Evolutionary conservation across 2,888 invertebrate species (phyloP).

Genomic region (Andrena dorsata): DNA sequence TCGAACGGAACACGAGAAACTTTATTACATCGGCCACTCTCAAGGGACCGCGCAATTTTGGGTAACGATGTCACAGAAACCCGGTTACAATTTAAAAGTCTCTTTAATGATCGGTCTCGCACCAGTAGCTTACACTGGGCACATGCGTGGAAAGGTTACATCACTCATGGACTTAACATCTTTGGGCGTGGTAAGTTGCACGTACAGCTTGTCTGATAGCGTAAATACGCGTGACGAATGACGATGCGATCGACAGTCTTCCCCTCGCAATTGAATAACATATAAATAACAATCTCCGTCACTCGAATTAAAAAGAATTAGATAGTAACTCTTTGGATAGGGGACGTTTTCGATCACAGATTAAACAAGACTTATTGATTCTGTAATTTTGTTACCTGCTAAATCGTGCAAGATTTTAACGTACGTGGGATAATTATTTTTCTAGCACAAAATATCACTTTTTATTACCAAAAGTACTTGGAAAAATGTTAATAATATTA

Average conservation of each 20-base stretch:
- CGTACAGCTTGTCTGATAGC: neutral
- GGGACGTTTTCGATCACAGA: no score
- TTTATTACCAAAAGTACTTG: no score
- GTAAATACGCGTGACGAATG: neutral
- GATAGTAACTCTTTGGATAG: no score
- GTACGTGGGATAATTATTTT: no score
- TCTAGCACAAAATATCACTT: no score
- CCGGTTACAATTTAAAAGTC: slow-evolving; percentile 81
- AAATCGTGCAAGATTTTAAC: no score
- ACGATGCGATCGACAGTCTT: neutral
- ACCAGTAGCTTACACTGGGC: slow-evolving; percentile 82
- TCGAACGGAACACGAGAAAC: slow-evolving; percentile 81
- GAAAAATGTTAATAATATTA: no score
- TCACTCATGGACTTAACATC: slow-evolving; percentile 81
- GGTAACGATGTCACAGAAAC: slow-evolving; percentile 81
- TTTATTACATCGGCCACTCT: slow-evolving; percentile 87
- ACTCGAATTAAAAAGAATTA: no score
- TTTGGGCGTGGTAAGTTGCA: slow-evolving; percentile 81
- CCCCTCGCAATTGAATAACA: neutral
- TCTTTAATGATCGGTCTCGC: slow-evolving; percentile 80
- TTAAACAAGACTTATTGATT: no score
- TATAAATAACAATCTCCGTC: neutral
- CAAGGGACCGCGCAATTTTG: slow-evolving; percentile 86
- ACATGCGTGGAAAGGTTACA: slow-evolving; percentile 81
- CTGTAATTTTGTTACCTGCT: no score